Base-by-base conservation (phyloP, 2,888 invertebrate genomes). In the Agriopis leucophaearia region DNA sequence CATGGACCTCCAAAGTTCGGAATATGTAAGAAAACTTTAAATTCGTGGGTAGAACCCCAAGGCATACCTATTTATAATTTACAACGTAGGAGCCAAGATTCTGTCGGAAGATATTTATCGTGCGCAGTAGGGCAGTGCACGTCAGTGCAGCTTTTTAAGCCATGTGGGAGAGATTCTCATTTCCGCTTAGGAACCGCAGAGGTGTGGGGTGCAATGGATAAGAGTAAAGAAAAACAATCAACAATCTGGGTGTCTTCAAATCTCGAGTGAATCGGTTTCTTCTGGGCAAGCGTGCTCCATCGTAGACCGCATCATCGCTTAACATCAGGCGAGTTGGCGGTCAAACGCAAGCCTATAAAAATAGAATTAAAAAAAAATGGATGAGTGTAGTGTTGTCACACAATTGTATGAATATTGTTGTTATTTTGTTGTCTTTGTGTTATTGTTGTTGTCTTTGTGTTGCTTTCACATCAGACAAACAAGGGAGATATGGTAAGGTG, bases 141-240 rank as follows among this genome's bases (percentile, higher is more conserved):
- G 18, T 55, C 55, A 55, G 42, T 55, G 55, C 55, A 55, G 18
- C 55, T 42, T 55, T 55, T 51, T 55, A 35, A 42, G 42, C 42
- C 55, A 55, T 13, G 18, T 38, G 3, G 18, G 36, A 51, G 5
- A 18, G 8, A 2, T 47, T 36, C 42, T 42, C 55, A 55, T 55
- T 44, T 55, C 55, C 42, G 55, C 42, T 55, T 55, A n/a, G 55
- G 18, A 55, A 55, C 55, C 18, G 13, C 16, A 8, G 18, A 8
- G 12, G 38, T 6, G 10, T 40, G 12, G 2, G 0, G 55, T 55
- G 0, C 13, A 42, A 42, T 8, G 2, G 13, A 42, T 12, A 18
- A 44, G 55, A 27, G 55, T 15, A 36, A 36, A 36, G 5, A 12
- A 9, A 12, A 12, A 44, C n/a, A n/a, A n/a, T 6, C 8, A 48